phyloP scores from a whole-genome alignment of 2,888 invertebrate genomes.

The Drosophila aldrichi region DNA sequence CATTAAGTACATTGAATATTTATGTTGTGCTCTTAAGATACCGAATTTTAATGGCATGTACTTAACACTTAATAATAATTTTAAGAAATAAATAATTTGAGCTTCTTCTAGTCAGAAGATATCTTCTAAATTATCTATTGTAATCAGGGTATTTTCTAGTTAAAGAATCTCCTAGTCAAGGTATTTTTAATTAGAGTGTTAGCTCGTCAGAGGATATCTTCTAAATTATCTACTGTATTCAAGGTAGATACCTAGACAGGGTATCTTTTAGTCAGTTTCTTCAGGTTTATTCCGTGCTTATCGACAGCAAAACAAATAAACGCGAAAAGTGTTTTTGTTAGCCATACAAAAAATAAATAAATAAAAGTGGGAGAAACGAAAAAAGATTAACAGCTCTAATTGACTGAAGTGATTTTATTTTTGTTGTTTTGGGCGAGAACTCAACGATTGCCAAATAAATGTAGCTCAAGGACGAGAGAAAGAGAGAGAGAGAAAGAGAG shows the following conservation, averaged over 20 bases:
- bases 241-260: not conserved
- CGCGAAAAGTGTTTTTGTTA: slow-evolving; percentile 35
- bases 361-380: slow-evolving; percentile 24
- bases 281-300: slow-evolving; percentile 46
- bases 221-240: not conserved
- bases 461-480: slow-evolving; percentile 43
- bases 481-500: not conserved
- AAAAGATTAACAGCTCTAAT: slow-evolving; percentile 70
- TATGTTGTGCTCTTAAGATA: not conserved
- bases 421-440: slow-evolving; percentile 1
- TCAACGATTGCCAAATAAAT: slow-evolving; percentile 46
- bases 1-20: not conserved
- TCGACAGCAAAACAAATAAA: slow-evolving; percentile 59
- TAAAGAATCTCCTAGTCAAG: not conserved
- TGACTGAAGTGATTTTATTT: slow-evolving; percentile 65
- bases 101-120: too few relatives aligned
- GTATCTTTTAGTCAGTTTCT: not conserved
- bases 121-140: not conserved
- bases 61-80: too few relatives aligned
- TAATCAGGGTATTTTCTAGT: not conserved
- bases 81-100: too few relatives aligned
- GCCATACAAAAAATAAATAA: slow-evolving; percentile 16
- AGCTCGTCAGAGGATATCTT: not conserved
- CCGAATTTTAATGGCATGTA: too few relatives aligned
- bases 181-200: not conserved